phyloP scores from a whole-genome alignment of 2,797 vertebrate species.

The Cuculus canorus region DNA sequence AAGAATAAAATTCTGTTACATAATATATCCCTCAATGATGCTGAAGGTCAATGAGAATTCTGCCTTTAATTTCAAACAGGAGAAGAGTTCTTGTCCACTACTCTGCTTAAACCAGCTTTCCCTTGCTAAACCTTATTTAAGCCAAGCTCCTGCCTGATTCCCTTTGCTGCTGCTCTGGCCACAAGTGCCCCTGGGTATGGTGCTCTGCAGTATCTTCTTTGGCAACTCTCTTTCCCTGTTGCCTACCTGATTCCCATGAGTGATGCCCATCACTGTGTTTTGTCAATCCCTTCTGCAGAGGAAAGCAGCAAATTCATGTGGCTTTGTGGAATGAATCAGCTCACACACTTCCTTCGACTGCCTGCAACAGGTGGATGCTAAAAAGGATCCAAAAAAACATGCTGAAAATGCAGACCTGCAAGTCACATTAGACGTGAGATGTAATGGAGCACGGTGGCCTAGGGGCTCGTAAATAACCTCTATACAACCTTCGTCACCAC shows the following conservation, averaged over 20 bases:
- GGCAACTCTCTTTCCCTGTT: background rate
- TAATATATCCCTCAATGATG: background rate
- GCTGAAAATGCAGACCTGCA: constrained; percentile 6
- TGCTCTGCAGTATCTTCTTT: background rate
- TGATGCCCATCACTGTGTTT: background rate
- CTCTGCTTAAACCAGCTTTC: background rate
- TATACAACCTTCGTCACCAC: background rate
- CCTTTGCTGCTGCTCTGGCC: background rate
- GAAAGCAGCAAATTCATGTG: background rate
- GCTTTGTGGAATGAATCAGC: background rate
- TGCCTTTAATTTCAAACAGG: background rate
- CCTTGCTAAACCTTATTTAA: background rate
- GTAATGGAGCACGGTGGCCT: background rate
- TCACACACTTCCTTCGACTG: background rate
- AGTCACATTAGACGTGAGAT: background rate
- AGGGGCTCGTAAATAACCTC: constrained; percentile 24
- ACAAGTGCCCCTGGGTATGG: rapidly evolving
- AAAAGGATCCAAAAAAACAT: background rate
- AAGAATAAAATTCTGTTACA: background rate
- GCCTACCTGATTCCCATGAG: background rate
- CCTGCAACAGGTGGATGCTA: background rate
- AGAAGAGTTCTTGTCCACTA: background rate
- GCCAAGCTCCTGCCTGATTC: background rate
- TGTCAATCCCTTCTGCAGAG: background rate
- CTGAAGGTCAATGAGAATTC: background rate